These are phyloP conservation scores for Triplophysa rosa DNA, from an alignment of 2,113 vertebrate genomes.

Conservation along the genomic window DNA sequence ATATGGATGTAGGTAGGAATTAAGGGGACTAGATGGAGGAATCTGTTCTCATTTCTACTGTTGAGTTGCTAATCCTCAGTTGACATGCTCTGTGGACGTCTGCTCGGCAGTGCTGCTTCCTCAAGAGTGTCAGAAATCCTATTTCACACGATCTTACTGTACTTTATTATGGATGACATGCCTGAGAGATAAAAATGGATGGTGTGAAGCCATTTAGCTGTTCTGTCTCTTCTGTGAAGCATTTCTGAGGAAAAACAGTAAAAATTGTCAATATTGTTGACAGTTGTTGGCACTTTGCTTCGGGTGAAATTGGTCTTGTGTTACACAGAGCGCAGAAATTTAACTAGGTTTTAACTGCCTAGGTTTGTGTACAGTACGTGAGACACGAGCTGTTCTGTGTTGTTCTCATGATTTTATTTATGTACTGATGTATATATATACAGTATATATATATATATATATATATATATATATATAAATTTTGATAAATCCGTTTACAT, in stretches of 20 bases:
- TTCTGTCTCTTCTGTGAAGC: conserved; percentile 44
- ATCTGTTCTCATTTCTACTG: conserved; percentile 30
- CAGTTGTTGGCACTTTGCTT: no score
- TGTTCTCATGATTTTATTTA: no score
- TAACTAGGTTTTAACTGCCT: no score
- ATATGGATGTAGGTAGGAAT: conserved; percentile 22
- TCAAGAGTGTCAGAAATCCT: conserved; percentile 33
- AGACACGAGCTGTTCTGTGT: no score
- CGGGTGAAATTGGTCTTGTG: no score
- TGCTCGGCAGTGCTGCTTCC: conserved; percentile 23
- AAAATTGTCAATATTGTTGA: conserved; percentile 12
- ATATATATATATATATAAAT: no score
- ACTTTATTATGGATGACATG: conserved; percentile 50
- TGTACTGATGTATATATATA: no score
- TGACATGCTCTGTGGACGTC: conserved; percentile 33
- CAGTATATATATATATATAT: no score
- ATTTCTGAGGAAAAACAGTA: conserved; percentile 22
- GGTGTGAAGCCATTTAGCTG: conserved; percentile 45
- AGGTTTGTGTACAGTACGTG: no score
- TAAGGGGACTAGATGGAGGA: conserved; percentile 5
- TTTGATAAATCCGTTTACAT: no score
- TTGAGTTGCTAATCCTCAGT: conserved; percentile 34
- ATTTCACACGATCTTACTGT: conserved; percentile 47
- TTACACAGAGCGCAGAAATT: no score
- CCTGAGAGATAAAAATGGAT: conserved; percentile 50